Base-by-base conservation (phyloP, 2,113 vertebrate genomes). In the Corvus cornix region DNA sequence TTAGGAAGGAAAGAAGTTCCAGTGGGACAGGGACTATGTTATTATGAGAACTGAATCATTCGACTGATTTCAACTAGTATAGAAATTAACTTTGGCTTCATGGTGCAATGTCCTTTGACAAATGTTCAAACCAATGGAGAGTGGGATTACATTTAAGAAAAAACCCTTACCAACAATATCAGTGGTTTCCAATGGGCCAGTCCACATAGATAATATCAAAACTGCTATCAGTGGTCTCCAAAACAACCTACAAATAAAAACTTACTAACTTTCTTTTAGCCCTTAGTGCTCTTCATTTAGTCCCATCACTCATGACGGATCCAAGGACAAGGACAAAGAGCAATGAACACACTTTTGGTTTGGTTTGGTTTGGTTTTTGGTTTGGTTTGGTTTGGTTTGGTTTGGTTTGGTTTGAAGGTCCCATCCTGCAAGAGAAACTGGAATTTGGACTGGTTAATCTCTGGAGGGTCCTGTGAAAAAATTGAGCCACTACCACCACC, bases 401-500 rank as follows among this genome's bases (percentile, higher is more conserved):
- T 26, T 7, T 82, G 18, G 16, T 31, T 35, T 41, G 15, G 6
- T 8, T 44, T 35, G 22, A 18, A 23, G 7, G 13, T 44, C 15
- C 43, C 15, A n/a, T 49, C 28, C 19, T 43, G 8, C 13, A 60
- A 62, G 4, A 66, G 2, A 49, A 84, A 35, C 7, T 68, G 11
- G 5, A 74, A 58, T 5, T 62, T 9, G 8, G 5, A 33, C 1
- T 0, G 1, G 21, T 44, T 83, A 39, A 35, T n/a, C 18, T 73
- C 16, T 27, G n/a, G 6, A 70, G 3, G 1, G 1, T 64, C 9
- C 16, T 69, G 19, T 41, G 19, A 80, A 43, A 77, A 91, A 74
- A 43, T 10, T 23, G 10, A 56, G 21, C 20, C 22, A 53, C 13
- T 55, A 20, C 4, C 3, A 30, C 8, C 5, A 52, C 2, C 0